A percentile compares a stretch with the other conserved stretches of the same genome.
These are phyloP conservation scores for Zophobas morio DNA, from an alignment of 1,140 invertebrate species.

Conservation along the genomic window DNA sequence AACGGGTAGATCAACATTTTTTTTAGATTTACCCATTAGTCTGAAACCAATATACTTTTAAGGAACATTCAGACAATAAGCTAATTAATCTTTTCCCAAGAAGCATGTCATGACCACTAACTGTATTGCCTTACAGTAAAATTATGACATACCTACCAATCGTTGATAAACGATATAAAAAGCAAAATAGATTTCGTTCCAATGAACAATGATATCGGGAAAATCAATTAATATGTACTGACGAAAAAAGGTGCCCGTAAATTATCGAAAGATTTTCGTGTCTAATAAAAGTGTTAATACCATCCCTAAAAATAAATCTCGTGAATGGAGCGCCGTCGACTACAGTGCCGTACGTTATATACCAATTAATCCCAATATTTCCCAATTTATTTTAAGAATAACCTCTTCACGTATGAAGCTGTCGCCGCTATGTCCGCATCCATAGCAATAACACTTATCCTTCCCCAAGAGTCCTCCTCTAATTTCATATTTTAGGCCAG, in stretches of 20 bases:
- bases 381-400: background rate
- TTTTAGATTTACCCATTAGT: too few relatives aligned
- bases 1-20: too few relatives aligned
- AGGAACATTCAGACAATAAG: too few relatives aligned
- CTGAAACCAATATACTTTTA: too few relatives aligned
- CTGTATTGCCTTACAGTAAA: too few relatives aligned
- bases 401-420: background rate
- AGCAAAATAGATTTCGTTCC: conserved; percentile 10
- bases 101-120: too few relatives aligned
- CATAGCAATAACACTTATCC: background rate
- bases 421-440: background rate
- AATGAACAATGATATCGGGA: conserved; percentile 11
- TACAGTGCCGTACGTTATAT: background rate
- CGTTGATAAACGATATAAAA: conserved; percentile 15
- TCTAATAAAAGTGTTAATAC: conserved; percentile 49
- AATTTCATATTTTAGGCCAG: conserved; percentile 42
- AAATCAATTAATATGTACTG: conserved; percentile 39
- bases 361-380: conserved; percentile 8
- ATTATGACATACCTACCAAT: background rate
- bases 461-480: conserved; percentile 24
- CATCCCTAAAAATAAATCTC: conserved; percentile 18
- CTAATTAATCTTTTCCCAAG: too few relatives aligned
- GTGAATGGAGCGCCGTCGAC: conserved; percentile 5
- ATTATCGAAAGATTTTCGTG: conserved; percentile 17
- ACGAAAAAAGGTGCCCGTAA: background rate